phyloP scores from a whole-genome alignment of 2,888 invertebrate species.

The Acholoe squamosa region DNA sequence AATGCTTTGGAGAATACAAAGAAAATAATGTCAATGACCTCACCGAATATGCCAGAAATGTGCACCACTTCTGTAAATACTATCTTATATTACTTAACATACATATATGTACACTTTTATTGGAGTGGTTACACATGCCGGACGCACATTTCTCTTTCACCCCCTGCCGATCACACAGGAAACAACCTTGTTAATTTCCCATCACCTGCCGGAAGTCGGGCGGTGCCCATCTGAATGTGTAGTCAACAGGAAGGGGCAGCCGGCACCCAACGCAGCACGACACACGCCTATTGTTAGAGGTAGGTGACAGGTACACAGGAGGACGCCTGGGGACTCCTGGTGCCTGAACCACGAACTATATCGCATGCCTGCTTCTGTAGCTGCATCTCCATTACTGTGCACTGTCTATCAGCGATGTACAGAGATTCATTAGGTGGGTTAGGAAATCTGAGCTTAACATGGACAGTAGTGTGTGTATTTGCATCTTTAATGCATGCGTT shows the following conservation, averaged over 20 bases:
- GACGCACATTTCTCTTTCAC: not conserved
- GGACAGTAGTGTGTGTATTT: too few relatives aligned
- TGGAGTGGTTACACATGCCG: not conserved
- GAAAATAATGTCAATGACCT: too few relatives aligned
- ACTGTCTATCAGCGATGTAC: too few relatives aligned
- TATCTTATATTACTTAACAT: too few relatives aligned
- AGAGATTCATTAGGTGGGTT: too few relatives aligned
- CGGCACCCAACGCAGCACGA: not conserved
- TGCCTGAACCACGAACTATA: not conserved
- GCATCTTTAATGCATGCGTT: too few relatives aligned
- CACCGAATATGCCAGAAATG: too few relatives aligned
- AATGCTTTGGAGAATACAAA: too few relatives aligned
- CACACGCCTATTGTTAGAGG: not conserved
- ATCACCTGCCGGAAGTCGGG: constrained; percentile 3
- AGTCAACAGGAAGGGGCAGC: not conserved
- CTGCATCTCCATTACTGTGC: too few relatives aligned
- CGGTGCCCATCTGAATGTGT: not conserved
- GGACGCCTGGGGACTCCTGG: not conserved
- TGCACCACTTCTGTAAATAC: too few relatives aligned
- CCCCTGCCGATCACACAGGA: not conserved
- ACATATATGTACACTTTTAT: not conserved
- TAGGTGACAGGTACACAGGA: not conserved
- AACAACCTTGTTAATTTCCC: not conserved
- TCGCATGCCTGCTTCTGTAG: not conserved
- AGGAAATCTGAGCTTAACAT: too few relatives aligned